Percentiles rank a stretch among this genome's conserved stretches.
Evolutionary conservation across 2,888 invertebrate species (phyloP).

Genomic region (Hypercompe scribonia): DNA sequence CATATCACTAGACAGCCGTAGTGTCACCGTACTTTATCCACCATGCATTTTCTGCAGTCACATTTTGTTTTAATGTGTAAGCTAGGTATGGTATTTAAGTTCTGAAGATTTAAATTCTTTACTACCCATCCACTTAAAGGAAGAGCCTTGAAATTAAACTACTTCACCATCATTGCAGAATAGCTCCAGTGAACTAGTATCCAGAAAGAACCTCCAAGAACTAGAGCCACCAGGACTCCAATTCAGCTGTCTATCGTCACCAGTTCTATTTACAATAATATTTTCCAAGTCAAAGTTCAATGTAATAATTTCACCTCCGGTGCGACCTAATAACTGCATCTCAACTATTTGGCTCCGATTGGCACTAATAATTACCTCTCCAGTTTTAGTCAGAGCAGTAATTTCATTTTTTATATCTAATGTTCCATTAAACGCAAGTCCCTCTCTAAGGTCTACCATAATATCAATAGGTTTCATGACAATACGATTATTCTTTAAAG

Average conservation of each 20-base stretch:
- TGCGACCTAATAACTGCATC: constrained; percentile 61
- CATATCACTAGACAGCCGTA: no score
- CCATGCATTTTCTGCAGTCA: no score
- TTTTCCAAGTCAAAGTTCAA: constrained; percentile 65
- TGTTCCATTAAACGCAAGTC: constrained; percentile 44
- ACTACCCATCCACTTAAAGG: constrained; percentile 74
- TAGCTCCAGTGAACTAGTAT: constrained; percentile 76
- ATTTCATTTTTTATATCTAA: constrained; percentile 43
- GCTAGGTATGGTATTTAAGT: constrained; percentile 60
- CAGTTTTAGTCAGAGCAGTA: constrained; percentile 61
- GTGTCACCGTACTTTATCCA: no score
- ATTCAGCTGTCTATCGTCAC: constrained; percentile 70
- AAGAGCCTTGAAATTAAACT: constrained; percentile 76
- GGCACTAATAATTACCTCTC: constrained; percentile 66
- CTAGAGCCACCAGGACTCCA: constrained; percentile 65
- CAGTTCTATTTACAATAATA: constrained; percentile 66
- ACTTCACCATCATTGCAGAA: constrained; percentile 81
- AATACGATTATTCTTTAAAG: constrained; percentile 60
- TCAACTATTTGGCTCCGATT: constrained; percentile 61
- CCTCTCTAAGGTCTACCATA: constrained; percentile 63
- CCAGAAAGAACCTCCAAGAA: constrained; percentile 72
- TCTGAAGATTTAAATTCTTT: constrained; percentile 65
- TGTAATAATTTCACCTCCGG: constrained; percentile 60
- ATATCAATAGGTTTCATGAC: constrained; percentile 70
- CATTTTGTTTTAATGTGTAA: constrained; percentile 65